Percentiles rank a stretch among this genome's conserved stretches.
phyloP scores from a whole-genome alignment of 2,797 vertebrate genomes.

The Danio albolineatus region DNA sequence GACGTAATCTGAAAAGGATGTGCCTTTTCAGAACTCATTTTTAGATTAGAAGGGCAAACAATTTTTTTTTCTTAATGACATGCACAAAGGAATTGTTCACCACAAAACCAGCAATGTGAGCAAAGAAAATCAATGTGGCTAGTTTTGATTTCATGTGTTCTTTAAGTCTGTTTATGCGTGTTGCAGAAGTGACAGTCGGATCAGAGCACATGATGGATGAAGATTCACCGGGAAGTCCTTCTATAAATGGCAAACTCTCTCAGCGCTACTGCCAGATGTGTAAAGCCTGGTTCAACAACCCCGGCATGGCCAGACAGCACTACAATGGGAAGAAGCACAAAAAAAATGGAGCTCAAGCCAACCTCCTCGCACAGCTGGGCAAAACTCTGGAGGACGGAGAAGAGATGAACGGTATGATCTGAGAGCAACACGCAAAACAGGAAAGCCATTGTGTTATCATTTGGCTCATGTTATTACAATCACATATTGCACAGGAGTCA shows the following conservation, averaged over 20 bases:
- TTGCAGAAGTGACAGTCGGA: constrained; percentile 68
- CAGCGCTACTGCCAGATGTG: constrained; percentile 84
- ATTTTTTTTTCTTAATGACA: too few species aligned
- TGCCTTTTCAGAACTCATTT: too few species aligned
- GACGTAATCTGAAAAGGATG: too few species aligned
- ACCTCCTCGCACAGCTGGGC: constrained; percentile 82
- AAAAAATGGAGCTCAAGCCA: constrained; percentile 82
- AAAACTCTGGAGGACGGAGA: constrained; percentile 78
- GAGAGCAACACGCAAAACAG: neutral
- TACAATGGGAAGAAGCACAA: constrained; percentile 87
- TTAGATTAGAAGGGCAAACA: too few species aligned
- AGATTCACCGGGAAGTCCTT: constrained; percentile 45
- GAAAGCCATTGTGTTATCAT: neutral
- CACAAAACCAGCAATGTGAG: too few species aligned
- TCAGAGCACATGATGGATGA: constrained; percentile 68
- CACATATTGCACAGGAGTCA: neutral
- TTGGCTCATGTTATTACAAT: neutral
- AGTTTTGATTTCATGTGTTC: neutral
- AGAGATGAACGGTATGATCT: constrained; percentile 76
- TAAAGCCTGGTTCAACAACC: constrained; percentile 86
- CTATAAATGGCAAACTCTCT: constrained; percentile 75
- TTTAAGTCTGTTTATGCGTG: neutral
- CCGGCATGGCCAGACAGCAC: constrained; percentile 86
- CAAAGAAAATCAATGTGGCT: too few species aligned
- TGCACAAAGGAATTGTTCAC: too few species aligned